Evolutionary conservation across 2,888 invertebrate genomes (phyloP).

Genomic region (Vanessa cardui): DNA sequence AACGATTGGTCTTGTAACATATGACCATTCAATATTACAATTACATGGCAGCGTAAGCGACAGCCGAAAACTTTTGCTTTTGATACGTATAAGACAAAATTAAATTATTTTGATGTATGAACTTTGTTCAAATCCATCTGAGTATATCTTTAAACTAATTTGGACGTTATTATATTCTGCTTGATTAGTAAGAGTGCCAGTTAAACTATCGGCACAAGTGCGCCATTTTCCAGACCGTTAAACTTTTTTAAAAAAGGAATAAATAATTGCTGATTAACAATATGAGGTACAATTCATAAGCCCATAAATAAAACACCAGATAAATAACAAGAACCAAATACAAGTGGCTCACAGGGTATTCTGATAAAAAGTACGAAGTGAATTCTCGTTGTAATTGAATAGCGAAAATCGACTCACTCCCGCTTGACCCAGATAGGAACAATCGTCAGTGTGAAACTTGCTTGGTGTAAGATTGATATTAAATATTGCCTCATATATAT

Average conservation of each 20-base stretch:
- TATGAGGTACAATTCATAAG: neutral
- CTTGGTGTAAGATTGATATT: conserved; percentile 12
- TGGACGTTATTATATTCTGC: too few species aligned
- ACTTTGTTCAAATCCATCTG: too few species aligned
- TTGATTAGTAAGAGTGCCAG: too few species aligned
- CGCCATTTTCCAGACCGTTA: too few species aligned
- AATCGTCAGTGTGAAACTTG: conserved; percentile 8
- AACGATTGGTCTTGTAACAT: too few species aligned
- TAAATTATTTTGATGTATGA: too few species aligned
- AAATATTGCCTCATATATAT: neutral
- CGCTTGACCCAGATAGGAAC: conserved; percentile 16
- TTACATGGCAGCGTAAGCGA: too few species aligned
- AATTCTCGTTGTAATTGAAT: conserved; percentile 19
- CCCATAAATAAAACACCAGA: neutral
- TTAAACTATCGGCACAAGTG: too few species aligned
- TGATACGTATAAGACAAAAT: too few species aligned
- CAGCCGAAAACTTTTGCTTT: too few species aligned
- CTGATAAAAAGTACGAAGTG: conserved; percentile 10
- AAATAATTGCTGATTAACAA: neutral
- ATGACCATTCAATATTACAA: too few species aligned
- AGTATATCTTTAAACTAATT: too few species aligned
- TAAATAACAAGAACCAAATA: conserved; percentile 13
- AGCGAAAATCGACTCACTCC: conserved; percentile 8
- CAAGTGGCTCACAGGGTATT: conserved; percentile 14
- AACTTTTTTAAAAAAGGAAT: neutral